Evolutionary conservation across 2,113 vertebrate genomes (phyloP).

Genomic region (Hyperopisus bebe): DNA sequence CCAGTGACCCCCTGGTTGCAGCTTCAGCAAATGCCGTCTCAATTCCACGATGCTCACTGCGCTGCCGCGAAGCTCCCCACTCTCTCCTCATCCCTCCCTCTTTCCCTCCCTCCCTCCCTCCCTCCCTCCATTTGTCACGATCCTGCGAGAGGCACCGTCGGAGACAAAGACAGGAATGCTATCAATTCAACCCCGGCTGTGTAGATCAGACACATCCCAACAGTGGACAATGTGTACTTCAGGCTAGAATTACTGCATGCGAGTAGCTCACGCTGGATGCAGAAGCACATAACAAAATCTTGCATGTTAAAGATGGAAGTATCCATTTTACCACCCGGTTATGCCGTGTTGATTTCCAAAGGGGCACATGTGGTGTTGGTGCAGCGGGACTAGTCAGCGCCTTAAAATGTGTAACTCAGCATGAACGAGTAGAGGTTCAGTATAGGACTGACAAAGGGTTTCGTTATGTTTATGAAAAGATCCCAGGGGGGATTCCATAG

Average conservation of each 20-base stretch:
- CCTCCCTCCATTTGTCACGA: neutral
- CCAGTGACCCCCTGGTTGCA: neutral
- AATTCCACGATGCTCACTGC: neutral
- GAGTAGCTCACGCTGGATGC: neutral
- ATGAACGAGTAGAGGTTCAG: neutral
- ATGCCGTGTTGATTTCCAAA: neutral
- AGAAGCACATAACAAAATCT: neutral
- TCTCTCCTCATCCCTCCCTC: neutral
- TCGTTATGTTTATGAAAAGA: neutral
- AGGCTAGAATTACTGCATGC: neutral
- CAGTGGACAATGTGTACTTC: neutral
- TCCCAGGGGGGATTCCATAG: neutral
- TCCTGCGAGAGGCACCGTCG: neutral
- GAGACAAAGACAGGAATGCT: constrained; percentile 7
- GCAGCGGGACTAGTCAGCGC: neutral
- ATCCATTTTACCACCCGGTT: neutral
- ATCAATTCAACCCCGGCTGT: constrained; percentile 7
- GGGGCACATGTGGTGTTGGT: neutral
- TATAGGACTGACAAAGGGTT: neutral
- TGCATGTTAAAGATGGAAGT: neutral
- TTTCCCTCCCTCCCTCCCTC: neutral
- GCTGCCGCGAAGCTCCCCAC: neutral
- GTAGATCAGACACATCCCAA: neutral
- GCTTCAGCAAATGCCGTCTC: constrained; percentile 1
- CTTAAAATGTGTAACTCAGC: neutral